Percentiles rank a stretch among this genome's conserved stretches.
Evolutionary conservation across 1,140 invertebrate genomes (phyloP).

Genomic region (Eubasilissa regina): DNA sequence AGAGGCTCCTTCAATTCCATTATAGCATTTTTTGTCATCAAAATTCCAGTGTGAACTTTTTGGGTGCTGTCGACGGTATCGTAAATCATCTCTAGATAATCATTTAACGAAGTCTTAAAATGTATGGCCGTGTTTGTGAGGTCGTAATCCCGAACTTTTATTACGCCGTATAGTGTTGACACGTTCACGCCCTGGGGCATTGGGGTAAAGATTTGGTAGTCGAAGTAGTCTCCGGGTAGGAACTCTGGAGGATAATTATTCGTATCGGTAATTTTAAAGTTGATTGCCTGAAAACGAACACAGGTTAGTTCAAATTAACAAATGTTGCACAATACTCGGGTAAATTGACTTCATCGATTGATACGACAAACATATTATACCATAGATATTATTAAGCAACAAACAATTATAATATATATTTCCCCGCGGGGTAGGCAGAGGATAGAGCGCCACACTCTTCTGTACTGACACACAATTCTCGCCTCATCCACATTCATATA

Average conservation of each 20-base stretch:
- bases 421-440: too few relatives aligned
- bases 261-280: constrained; percentile 41
- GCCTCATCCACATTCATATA: too few relatives aligned
- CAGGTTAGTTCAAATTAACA: too few relatives aligned
- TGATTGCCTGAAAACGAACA: constrained; percentile 30
- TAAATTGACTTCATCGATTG: too few relatives aligned
- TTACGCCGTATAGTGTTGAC: constrained; percentile 22
- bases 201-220: constrained; percentile 48
- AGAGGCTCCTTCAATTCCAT: constrained; percentile 12
- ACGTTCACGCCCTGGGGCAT: constrained; percentile 30
- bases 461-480: too few relatives aligned
- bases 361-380: too few relatives aligned
- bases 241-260: constrained; percentile 53
- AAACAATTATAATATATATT: too few relatives aligned
- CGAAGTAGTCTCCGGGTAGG: constrained; percentile 1
- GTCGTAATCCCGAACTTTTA: constrained; percentile 49
- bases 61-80: constrained; percentile 9
- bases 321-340: too few relatives aligned
- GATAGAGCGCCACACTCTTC: not conserved
- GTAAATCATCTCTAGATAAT: constrained; percentile 45
- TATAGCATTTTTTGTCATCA: constrained; percentile 44
- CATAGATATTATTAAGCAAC: too few relatives aligned
- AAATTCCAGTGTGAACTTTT: constrained; percentile 29
- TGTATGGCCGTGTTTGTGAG: constrained; percentile 45
- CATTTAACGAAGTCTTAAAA: constrained; percentile 38